These are phyloP conservation scores for Linyphia triangularis DNA, from an alignment of 2,888 invertebrate species.

Conservation along the genomic window DNA sequence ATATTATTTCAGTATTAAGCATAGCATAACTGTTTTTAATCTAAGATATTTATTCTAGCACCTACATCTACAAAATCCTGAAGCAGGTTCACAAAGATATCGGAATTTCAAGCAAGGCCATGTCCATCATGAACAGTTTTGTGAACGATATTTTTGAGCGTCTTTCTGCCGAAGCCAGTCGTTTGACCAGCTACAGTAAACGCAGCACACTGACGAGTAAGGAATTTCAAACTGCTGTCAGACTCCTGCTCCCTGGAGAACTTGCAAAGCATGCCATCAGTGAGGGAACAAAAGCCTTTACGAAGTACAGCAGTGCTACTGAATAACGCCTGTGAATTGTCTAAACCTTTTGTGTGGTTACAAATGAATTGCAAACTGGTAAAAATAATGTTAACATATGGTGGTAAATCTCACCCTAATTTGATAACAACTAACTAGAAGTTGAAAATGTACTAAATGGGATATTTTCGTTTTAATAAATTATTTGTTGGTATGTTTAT, in stretches of 20 bases:
- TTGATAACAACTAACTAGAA: no score
- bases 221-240: slow-evolving; percentile 25
- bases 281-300: slow-evolving; percentile 31
- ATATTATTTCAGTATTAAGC: no score
- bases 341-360: no score
- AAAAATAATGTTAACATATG: no score
- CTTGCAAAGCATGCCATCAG: slow-evolving; percentile 15
- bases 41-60: background rate
- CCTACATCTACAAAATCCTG: background rate
- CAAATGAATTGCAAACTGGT: no score
- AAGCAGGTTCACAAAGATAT: slow-evolving; percentile 16
- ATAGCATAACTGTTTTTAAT: no score
- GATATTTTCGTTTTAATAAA: no score
- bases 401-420: no score
- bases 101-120: slow-evolving; percentile 20
- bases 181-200: background rate
- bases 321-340: no score
- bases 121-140: slow-evolving; percentile 48
- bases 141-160: slow-evolving; percentile 41
- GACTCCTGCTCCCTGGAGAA: slow-evolving; percentile 22
- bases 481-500: no score
- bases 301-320: background rate
- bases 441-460: no score
- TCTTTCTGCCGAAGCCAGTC: slow-evolving; percentile 10
- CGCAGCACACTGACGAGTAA: background rate